phyloP scores from a whole-genome alignment of 2,888 invertebrate species.

The Mesodorylaimus sp. region DNA sequence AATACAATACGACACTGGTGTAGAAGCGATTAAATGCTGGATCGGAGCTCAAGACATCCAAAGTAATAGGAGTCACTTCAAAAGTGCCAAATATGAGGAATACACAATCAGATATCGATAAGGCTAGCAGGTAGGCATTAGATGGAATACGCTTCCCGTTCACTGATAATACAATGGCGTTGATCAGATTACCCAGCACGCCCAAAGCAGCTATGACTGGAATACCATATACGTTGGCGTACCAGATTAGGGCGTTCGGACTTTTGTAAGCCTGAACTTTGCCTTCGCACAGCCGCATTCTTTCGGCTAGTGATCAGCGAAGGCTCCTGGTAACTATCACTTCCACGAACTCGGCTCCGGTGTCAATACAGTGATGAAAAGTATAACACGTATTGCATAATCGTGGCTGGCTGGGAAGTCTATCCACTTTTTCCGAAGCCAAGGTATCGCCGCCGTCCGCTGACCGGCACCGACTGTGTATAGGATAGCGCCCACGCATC shows the following conservation, averaged over 20 bases:
- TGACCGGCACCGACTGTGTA: too few relatives aligned
- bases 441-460: too few relatives aligned
- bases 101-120: conserved; percentile 25
- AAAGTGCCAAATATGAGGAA: conserved; percentile 25
- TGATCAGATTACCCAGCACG: conserved; percentile 23
- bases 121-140: conserved; percentile 19
- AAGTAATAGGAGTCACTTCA: conserved; percentile 18
- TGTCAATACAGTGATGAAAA: not conserved
- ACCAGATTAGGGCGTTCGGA: conserved; percentile 18
- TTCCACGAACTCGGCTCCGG: not conserved
- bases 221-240: conserved; percentile 21
- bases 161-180: conserved; percentile 17
- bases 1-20: conserved; percentile 17
- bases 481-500: too few relatives aligned
- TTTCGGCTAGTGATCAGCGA: too few relatives aligned
- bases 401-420: too few relatives aligned
- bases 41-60: conserved; percentile 16
- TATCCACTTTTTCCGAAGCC: too few relatives aligned
- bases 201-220: conserved; percentile 21
- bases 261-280: not conserved
- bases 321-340: not conserved
- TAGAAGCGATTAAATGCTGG: conserved; percentile 16
- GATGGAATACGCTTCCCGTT: conserved; percentile 20
- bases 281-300: not conserved
- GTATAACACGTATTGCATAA: too few relatives aligned